Evolutionary conservation across 2,113 vertebrate genomes (phyloP), one percentile per base, ranked within the genome.

Genomic region (Sarotherodon lohbergeri): DNA sequence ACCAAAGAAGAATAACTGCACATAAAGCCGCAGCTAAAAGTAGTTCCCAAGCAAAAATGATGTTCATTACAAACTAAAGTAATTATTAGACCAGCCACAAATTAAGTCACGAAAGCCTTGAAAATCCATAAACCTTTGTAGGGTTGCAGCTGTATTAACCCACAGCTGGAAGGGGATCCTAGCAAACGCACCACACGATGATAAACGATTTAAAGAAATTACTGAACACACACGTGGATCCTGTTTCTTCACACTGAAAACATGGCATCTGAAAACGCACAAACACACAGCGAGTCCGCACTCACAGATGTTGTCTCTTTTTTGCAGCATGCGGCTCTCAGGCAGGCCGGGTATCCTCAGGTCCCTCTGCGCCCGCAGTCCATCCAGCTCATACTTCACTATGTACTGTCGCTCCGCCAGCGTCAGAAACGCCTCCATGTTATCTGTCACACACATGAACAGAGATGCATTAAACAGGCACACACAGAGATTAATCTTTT

Each of bases 381-480:
- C 95, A 7, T 97, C 96, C 92, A 97, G 85, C 88, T 96, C 94
- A 24, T 96, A 93, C 91, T 96, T 97, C 63, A 97, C 87, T 1
- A 97, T 95, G 91, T 92, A 97, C 94, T 97, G 97, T 34, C 95
- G 93, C 91, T 97, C 97, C 0, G 97, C 96, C 82, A 96, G 73
- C 1, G 96, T 97, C 88, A 97, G 92, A 86, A 97, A 97, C 50
- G 29, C 86, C 80, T 96, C 93, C 93, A 96, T 96, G 93, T 97
- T 91, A 89, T 96, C 97, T 97, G 89, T 43, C 39, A 66, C 39
- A 71, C 54, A 84, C 46, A 68, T 1, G 4, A 10, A 88, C 24
- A 80, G 9, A 32, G 34, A 39, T 8, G 36, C 16, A 54, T 55
- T 39, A 57, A 36, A 43, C 12, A 81, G 3, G 17, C 22, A 29